Base-by-base conservation (phyloP, 2,797 vertebrate genomes). In the Melanotaenia maccullochi region DNA sequence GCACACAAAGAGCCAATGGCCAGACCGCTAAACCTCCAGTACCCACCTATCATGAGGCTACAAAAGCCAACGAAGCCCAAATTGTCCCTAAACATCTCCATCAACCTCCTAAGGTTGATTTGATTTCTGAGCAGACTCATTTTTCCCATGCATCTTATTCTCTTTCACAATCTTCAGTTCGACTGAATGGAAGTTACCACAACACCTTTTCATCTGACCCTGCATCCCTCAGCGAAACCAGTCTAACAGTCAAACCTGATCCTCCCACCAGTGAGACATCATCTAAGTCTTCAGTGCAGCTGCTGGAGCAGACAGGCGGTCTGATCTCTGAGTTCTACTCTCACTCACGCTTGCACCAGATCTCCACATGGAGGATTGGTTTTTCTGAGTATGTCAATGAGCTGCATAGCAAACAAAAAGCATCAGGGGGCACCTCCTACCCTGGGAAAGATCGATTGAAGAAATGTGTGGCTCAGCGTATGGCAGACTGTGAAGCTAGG, bases 241-340 rank as follows among this genome's bases (percentile, higher is more conserved):
- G 25, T 14, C 2, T 16, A 14, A 63, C 83, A 9, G 68, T 68
- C 62, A 78, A 73, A 57, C 70, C 65, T 1, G 72, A 85, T 25
- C 61, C 70, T 69, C 59, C 65, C n/a, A 12, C 75, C 12, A 70
- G 83, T 9, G 65, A 78, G 22, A 66, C 72, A 3, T 40, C 86
- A 0, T 85, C 72, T 0, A 89, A 76, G 71, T 65, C 82, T 7
- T 76, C 88, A 30, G 84, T 87, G 30, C 94, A 91, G 69, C 72
- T 92, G 68, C 76, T 81, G 67, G 87, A 85, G 8, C 87, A 90
- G 81, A 90, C 91, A 0, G 92, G 94, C 66, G 94, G 72, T 82
- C 94, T 97, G 89, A 98, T 99, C 91, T 97, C 97, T 0, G 96
- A 98, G 85, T 99, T 93, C 81, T 99, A 99, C 90, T 96, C 97